A percentile compares a stretch with the other conserved stretches of the same genome.
Evolutionary conservation across 2,797 vertebrate genomes (phyloP).

Genomic region (Acestrorhynchus altus): DNA sequence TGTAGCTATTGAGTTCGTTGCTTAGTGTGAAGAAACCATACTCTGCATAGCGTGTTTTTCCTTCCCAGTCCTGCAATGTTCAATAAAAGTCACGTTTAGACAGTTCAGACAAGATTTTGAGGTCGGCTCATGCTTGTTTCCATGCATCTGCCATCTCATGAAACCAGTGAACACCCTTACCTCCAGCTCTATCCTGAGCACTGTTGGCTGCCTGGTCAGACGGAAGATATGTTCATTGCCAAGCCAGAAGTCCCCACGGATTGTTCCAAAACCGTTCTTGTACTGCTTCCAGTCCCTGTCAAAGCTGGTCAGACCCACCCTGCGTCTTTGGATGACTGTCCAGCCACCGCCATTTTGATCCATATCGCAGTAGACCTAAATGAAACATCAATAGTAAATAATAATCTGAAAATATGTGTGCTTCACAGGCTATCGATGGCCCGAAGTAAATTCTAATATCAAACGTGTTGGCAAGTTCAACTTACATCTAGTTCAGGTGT

Average conservation of each 20-base stretch:
- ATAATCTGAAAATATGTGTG: background rate
- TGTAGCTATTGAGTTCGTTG: slow-evolving; percentile 93
- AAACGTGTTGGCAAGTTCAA: slow-evolving; percentile 14
- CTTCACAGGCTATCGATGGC: background rate
- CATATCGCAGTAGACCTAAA: slow-evolving; percentile 96
- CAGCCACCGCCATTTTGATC: slow-evolving; percentile 93
- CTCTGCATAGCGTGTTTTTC: slow-evolving; percentile 83
- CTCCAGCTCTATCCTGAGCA: slow-evolving; percentile 92
- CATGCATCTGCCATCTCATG: background rate
- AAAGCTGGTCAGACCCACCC: slow-evolving; percentile 91
- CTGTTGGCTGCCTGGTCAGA: slow-evolving; percentile 87
- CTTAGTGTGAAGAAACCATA: slow-evolving; percentile 87
- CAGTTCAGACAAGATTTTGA: too few species aligned
- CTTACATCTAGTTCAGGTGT: slow-evolving; percentile 91
- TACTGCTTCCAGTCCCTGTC: slow-evolving; percentile 95
- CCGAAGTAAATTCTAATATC: too few species aligned
- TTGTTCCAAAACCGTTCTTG: slow-evolving; percentile 90
- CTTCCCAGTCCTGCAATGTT: slow-evolving; percentile 91
- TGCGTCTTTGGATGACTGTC: slow-evolving; percentile 95
- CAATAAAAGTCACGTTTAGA: background rate
- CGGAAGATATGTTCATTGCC: slow-evolving; percentile 95
- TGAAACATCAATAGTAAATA: slow-evolving; percentile 16
- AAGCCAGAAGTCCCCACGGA: slow-evolving; percentile 96
- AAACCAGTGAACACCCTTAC: slow-evolving; percentile 66
- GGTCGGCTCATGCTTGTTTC: background rate